phyloP scores from a whole-genome alignment of 2,113 vertebrate genomes.

The Pelobates fuscus region DNA sequence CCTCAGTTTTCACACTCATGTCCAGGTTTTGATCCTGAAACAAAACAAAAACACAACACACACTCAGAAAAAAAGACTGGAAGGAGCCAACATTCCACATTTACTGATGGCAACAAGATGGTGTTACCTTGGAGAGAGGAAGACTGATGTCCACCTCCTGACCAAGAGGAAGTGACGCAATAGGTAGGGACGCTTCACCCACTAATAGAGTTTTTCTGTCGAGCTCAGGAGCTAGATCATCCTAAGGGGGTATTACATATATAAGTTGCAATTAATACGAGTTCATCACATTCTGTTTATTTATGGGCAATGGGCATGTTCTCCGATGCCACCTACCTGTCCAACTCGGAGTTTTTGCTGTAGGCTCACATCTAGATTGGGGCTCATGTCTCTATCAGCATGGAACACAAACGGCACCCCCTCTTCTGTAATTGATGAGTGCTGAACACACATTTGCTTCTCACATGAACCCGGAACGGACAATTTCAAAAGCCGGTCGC shows the following conservation, averaged over 20 bases:
- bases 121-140: constrained; percentile 66
- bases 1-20: constrained; percentile 65
- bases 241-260: no score
- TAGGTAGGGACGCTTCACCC: constrained; percentile 51
- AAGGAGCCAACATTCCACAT: neutral
- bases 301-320: neutral
- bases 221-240: constrained; percentile 56
- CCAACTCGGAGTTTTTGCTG: constrained; percentile 59
- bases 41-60: constrained; percentile 31
- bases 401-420: constrained; percentile 62
- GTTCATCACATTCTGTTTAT: neutral
- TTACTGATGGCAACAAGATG: neutral
- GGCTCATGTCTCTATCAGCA: constrained; percentile 60
- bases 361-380: constrained; percentile 62
- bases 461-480: constrained; percentile 72
- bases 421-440: constrained; percentile 15
- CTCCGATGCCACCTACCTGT: no score
- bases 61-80: constrained; percentile 10
- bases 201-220: constrained; percentile 62
- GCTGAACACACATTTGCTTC: constrained; percentile 60
- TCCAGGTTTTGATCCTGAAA: constrained; percentile 63
- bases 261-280: no score
- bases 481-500: constrained; percentile 59
- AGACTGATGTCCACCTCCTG: constrained; percentile 51
- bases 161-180: constrained; percentile 67